These are phyloP conservation scores for Drosophila watanabei DNA, from an alignment of 1,140 invertebrate species.

Conservation along the genomic window DNA sequence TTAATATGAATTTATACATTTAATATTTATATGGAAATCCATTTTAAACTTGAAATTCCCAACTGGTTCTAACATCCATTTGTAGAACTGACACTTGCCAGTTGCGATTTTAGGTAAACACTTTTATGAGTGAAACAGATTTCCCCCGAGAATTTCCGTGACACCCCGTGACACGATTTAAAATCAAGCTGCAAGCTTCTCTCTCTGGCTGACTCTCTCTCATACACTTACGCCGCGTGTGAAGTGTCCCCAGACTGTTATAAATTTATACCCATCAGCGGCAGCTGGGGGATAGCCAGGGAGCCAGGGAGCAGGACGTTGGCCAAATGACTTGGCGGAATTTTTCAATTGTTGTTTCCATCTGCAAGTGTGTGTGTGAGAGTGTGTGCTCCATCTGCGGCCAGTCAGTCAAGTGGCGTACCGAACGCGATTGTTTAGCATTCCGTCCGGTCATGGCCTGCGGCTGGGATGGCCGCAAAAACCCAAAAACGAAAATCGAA, in stretches of 20 bases:
- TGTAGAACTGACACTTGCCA: too few relatives aligned
- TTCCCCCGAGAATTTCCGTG: conserved; percentile 16
- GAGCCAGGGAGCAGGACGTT: background rate
- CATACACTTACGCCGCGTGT: conserved; percentile 1
- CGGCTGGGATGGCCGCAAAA: conserved; percentile 30
- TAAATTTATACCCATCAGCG: conserved; percentile 22
- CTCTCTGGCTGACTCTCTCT: too few relatives aligned
- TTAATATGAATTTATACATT: background rate
- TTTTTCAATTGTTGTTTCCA: conserved; percentile 52
- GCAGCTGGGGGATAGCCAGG: too few relatives aligned
- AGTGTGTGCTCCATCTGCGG: conserved; percentile 4
- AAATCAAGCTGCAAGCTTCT: background rate
- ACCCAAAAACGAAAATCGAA: conserved; percentile 12
- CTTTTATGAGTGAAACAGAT: background rate
- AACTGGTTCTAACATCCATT: too few relatives aligned
- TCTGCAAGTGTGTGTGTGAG: background rate
- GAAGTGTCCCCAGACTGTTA: conserved; percentile 34
- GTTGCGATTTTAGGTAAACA: too few relatives aligned
- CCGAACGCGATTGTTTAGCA: conserved; percentile 39
- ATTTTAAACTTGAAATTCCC: background rate
- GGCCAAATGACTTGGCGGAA: conserved; percentile 48
- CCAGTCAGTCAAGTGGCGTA: conserved; percentile 41
- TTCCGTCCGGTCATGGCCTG: conserved; percentile 47
- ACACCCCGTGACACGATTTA: conserved; percentile 3
- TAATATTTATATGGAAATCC: background rate